These are phyloP conservation scores for Bembecia ichneumoniformis DNA, from an alignment of 2,888 invertebrate species.

Conservation along the genomic window DNA sequence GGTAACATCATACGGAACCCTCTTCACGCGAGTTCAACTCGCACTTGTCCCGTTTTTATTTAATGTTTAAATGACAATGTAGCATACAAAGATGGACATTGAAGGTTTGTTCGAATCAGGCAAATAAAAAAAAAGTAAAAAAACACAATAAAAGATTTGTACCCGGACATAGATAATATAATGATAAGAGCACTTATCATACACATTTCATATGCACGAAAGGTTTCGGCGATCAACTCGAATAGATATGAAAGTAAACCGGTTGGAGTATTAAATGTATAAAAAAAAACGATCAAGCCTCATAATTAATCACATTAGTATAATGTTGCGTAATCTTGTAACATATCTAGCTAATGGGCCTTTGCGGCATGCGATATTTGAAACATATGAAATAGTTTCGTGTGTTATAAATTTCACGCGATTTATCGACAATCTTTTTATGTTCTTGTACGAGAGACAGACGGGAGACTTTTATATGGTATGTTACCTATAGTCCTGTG, in stretches of 20 bases:
- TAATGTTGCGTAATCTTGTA: slow-evolving; percentile 18
- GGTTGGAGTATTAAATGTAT: not conserved
- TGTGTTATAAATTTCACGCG: slow-evolving; percentile 3
- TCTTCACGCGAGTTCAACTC: too few relatives aligned
- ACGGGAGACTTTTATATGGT: too few relatives aligned
- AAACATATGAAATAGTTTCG: slow-evolving; percentile 15
- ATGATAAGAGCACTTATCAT: not conserved
- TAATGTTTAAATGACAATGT: too few relatives aligned
- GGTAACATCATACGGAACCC: too few relatives aligned
- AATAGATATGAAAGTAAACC: not conserved
- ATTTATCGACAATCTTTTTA: slow-evolving; percentile 8
- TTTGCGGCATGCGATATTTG: slow-evolving; percentile 19
- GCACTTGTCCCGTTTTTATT: too few relatives aligned
- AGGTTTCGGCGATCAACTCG: not conserved
- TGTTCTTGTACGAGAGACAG: too few relatives aligned
- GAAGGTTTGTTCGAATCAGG: too few relatives aligned
- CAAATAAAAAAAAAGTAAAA: too few relatives aligned
- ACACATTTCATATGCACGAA: not conserved
- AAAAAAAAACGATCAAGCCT: not conserved
- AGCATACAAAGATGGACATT: too few relatives aligned
- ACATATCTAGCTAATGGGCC: slow-evolving; percentile 25
- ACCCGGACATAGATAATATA: too few relatives aligned
- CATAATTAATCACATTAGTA: slow-evolving; percentile 2
- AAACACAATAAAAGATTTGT: too few relatives aligned
- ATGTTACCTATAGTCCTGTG: too few relatives aligned